Conservation (phyloP, 1,140 invertebrate genomes). For the Sinonovacula constricta region DNA sequence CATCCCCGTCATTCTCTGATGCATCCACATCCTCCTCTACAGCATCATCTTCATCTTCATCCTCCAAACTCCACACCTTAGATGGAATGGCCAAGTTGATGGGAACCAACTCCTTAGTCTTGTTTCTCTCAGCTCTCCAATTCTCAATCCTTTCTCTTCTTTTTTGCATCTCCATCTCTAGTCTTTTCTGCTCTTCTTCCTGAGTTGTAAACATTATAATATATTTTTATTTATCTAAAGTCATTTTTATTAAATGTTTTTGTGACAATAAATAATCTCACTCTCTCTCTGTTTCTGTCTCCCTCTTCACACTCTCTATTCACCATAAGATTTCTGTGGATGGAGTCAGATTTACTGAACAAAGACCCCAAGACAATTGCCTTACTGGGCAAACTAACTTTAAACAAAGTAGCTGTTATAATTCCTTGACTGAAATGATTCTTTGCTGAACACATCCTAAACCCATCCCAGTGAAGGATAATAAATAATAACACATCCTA, state of each 20-base stretch:
- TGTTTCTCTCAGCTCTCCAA: constrained; percentile 92
- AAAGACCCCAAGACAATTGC: too few relatives aligned
- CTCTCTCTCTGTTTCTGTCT: neutral
- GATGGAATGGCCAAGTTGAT: constrained; percentile 69
- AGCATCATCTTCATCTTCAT: constrained; percentile 79
- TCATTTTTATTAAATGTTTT: neutral
- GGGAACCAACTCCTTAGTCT: constrained; percentile 71
- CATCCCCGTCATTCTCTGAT: constrained; percentile 66
- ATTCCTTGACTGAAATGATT: too few relatives aligned
- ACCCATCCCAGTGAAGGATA: too few relatives aligned
- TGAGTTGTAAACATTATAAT: constrained; percentile 66
- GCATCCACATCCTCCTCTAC: constrained; percentile 49
- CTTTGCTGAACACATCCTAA: too few relatives aligned
- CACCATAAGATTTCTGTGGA: too few relatives aligned
- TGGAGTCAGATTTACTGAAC: too few relatives aligned
- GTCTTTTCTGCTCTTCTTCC: constrained; percentile 84
- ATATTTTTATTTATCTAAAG: neutral
- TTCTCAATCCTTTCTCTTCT: constrained; percentile 94
- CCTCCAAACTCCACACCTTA: constrained; percentile 90
- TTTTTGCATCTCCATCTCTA: constrained; percentile 98
- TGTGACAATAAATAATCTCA: neutral
- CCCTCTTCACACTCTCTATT: neutral
- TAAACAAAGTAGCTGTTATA: too few relatives aligned
- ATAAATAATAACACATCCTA: too few relatives aligned
- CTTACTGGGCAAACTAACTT: too few relatives aligned